Evolutionary conservation across 1,140 invertebrate species (phyloP), one percentile per base, ranked within the genome.

Genomic region (Drusus annulatus): DNA sequence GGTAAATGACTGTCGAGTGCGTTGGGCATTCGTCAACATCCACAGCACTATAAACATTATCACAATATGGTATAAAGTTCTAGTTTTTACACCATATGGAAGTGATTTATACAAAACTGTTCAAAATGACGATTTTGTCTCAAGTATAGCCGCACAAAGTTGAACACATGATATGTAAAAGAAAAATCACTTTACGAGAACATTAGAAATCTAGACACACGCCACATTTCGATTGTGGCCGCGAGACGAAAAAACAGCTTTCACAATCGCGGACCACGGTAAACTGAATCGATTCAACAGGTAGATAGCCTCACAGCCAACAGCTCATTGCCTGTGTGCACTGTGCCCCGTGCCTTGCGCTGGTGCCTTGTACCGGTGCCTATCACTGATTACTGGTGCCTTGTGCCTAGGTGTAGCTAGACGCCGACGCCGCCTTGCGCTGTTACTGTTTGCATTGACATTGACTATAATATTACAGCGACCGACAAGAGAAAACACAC

Each of bases 171-270:
- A 10, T 10, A 19, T 10, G n/a, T 7, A 3, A 19, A 17, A n/a
- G 17, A 31, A 65, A 65, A 65, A 65, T 65, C 23, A 65, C 63
- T 65, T 28, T 65, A 36, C 23, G 63, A 5, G 63, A 36, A 65
- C 51, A 71, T 51, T 51, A 71, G 68, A 71, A 71, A 71, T 71
- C 68, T 51, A 51, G 36, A 51, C 68, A 65, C 62, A 71, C 50
- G 68, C 68, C 68, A 51, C 50, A 51, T 69, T 69, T 69, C 45
- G 65, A 7, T 51, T 19, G 17, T 21, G 36, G 19, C 23, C 62
- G 62, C 3, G 23, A 28, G 63, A 36, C 28, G 28, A 65, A 31
- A 36, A 71, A 65, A 51, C 36, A 51, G 68, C 68, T 71, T 71
- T 71, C 68, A 71, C 68, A 23, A 51, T 51, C 6, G 68, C 68